Evolutionary conservation across 1,140 invertebrate genomes (phyloP), one percentile per base, ranked within the genome.

Genomic region (Drosophila rhopaloa): DNA sequence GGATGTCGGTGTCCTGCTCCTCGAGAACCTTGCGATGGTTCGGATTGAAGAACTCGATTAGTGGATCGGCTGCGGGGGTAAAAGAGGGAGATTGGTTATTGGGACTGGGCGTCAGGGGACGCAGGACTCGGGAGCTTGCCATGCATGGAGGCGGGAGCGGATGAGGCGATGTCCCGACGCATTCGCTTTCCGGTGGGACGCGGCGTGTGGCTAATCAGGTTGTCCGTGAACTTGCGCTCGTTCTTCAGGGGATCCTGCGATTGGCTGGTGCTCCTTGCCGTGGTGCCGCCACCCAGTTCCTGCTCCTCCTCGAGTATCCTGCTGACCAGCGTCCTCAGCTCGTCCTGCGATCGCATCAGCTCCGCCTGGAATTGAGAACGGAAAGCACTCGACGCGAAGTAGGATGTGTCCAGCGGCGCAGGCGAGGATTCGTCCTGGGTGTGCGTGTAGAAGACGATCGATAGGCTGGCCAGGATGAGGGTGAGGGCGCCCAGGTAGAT

Each of bases 1-100:
- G 94, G 59, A 94, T 93, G 19, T 94, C 93, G 9, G 93, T 93
- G 63, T 95, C 95, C 61, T 94, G 95, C 65, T 95, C 94, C 63
- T 95, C 95, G 2, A 95, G 82, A n/a, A 94, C 94, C 4, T 93
- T 89, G 55, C 94, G 92, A 79, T 95, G 93, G 91, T 95, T 95
- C 2, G 95, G 95, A 77, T 95, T 94, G 83, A 95, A 95, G 91
- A 95, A 96, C 68, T 95, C 95, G 0, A 95, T 94, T 63, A 94
- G 93, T 1, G 94, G 94, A 55, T 94, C 94, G 5, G 94, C 94
- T 77, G 93, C 40, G 43, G 50, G 16, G 10, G 7, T 0, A 14
- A 6, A 9, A 13, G 24, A 24, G 24, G 24, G 24, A 4, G 9
- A 9, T 41, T 10, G 8, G 16, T 29, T 65, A n/a, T 6, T 32